Evolutionary conservation across 2,797 vertebrate genomes (phyloP).

Genomic region (Pseudomugil gertrudae): DNA sequence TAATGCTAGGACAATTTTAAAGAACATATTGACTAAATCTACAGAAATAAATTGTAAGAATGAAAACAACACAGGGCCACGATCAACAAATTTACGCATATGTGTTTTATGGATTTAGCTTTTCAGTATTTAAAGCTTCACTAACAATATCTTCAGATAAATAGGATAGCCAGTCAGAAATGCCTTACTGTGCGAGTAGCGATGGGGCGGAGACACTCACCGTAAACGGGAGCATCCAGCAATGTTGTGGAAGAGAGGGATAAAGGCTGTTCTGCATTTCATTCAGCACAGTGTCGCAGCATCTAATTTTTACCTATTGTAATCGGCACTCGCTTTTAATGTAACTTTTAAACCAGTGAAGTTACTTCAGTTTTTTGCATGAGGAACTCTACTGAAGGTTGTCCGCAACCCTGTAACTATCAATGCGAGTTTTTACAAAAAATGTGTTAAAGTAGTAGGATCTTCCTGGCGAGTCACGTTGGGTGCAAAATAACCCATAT

Average conservation of each 20-base stretch:
- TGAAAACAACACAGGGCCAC: neutral
- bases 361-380: conserved; percentile 1
- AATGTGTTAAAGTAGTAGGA: conserved; percentile 26
- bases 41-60: neutral
- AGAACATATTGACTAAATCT: neutral
- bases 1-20: neutral
- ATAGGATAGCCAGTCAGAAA: neutral
- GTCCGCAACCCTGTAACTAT: conserved; percentile 26
- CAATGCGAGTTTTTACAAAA: conserved; percentile 22
- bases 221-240: conserved; percentile 60
- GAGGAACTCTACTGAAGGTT: conserved; percentile 9
- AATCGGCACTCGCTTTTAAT: neutral
- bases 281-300: conserved; percentile 28
- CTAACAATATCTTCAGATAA: neutral
- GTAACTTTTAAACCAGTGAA: conserved; percentile 44
- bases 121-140: neutral
- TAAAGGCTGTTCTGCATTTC: conserved; percentile 50
- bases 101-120: neutral
- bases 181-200: conserved; percentile 23
- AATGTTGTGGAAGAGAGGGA: conserved; percentile 63
- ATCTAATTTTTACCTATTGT: conserved; percentile 19
- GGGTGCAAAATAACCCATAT: conserved; percentile 31
- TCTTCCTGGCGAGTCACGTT: conserved; percentile 58
- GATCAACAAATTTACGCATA: neutral
- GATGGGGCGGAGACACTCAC: conserved; percentile 71